A percentile compares a stretch with the other conserved stretches of the same genome.
These are phyloP conservation scores for Saguinus midas DNA, from an alignment of 2,113 vertebrate genomes.

Conservation along the genomic window DNA sequence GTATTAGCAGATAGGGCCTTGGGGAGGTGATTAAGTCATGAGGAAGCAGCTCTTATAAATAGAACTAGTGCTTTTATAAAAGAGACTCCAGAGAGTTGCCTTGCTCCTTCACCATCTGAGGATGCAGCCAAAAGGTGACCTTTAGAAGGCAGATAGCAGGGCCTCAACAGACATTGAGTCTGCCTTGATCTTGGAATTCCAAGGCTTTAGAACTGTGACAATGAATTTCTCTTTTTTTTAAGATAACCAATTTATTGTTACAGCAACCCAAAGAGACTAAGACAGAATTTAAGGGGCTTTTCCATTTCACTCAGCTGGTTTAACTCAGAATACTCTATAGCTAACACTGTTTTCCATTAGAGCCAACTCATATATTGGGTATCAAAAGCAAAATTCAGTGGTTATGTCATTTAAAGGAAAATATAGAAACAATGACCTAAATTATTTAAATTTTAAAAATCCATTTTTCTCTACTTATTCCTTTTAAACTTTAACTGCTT, in stretches of 20 bases:
- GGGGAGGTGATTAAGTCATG: background rate
- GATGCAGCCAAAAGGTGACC: background rate
- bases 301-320: background rate
- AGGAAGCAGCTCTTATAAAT: background rate
- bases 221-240: background rate
- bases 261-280: background rate
- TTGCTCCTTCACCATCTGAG: background rate
- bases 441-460: background rate
- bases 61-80: background rate
- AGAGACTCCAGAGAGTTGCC: background rate
- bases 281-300: background rate
- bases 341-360: background rate
- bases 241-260: background rate
- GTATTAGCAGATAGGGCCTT: background rate
- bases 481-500: slow-evolving; percentile 23
- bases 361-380: background rate
- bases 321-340: background rate
- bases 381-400: background rate
- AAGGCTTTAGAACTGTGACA: background rate
- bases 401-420: background rate
- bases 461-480: background rate
- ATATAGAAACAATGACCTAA: background rate
- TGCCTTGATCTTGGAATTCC: background rate
- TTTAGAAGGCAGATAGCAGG: too few species aligned
- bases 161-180: background rate